phyloP scores from a whole-genome alignment of 2,888 invertebrate genomes.

The Cryptocephalus moraei region DNA sequence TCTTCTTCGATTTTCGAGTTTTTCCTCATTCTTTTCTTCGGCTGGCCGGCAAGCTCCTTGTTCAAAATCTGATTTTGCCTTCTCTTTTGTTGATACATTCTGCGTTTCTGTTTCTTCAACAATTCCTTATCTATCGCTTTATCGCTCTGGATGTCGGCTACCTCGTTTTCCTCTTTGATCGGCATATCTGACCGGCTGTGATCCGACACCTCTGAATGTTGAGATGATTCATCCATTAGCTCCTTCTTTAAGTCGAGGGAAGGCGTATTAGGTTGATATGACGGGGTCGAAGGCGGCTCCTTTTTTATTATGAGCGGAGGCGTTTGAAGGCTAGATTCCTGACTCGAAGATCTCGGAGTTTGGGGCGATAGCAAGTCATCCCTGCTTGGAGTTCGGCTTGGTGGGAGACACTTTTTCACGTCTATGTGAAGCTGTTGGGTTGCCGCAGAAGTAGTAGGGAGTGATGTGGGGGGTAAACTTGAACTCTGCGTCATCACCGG shows the following conservation, averaged over 20 bases:
- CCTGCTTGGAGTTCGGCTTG: slow-evolving; percentile 38
- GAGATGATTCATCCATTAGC: slow-evolving; percentile 57
- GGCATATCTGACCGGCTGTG: slow-evolving; percentile 48
- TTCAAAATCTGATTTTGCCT: slow-evolving; percentile 59
- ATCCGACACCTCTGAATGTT: slow-evolving; percentile 53
- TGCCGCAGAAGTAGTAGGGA: slow-evolving; percentile 38
- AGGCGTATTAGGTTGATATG: slow-evolving; percentile 43
- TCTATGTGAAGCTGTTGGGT: slow-evolving; percentile 37
- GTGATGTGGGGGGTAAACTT: slow-evolving; percentile 8
- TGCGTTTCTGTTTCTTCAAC: slow-evolving; percentile 59
- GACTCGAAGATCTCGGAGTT: slow-evolving; percentile 34
- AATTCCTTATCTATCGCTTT: slow-evolving; percentile 35
- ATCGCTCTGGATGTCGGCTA: slow-evolving; percentile 35
- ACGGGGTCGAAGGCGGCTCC: slow-evolving; percentile 30
- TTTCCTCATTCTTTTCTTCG: slow-evolving; percentile 76
- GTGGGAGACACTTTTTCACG: slow-evolving; percentile 39
- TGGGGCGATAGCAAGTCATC: slow-evolving; percentile 37
- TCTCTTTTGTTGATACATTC: slow-evolving; percentile 74
- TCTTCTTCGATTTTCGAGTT: slow-evolving; percentile 81
- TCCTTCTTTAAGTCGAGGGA: slow-evolving; percentile 63
- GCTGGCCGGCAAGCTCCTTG: slow-evolving; percentile 57
- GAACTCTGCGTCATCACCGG: slow-evolving; percentile 26
- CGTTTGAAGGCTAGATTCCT: slow-evolving; percentile 37
- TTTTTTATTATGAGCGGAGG: slow-evolving; percentile 43
- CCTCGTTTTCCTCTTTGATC: slow-evolving; percentile 51